Conservation (phyloP, 2,888 invertebrate species). For the Lasioglossum villosulum region DNA sequence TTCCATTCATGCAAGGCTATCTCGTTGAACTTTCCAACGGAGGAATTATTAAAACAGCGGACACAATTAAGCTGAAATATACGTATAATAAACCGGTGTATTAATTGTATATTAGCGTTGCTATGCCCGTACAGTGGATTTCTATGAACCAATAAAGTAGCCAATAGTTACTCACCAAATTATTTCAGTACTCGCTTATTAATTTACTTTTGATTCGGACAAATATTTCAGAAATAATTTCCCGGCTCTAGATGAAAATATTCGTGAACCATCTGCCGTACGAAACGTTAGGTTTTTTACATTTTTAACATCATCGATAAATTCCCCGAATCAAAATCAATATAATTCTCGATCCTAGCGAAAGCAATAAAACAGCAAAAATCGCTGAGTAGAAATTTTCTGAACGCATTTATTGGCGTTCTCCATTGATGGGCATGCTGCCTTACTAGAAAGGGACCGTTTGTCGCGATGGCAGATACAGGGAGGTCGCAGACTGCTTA, state of each 20-base stretch:
- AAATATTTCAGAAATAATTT: background rate
- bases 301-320: background rate
- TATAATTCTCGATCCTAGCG: background rate
- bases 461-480: slow-evolving; percentile 45
- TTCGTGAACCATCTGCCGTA: background rate
- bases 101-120: background rate
- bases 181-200: background rate
- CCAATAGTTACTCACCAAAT: background rate
- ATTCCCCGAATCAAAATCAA: background rate
- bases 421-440: background rate
- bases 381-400: background rate
- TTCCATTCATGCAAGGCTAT: background rate
- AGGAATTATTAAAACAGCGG: background rate
- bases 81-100: background rate
- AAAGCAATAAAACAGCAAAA: background rate
- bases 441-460: slow-evolving; percentile 17
- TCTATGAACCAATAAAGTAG: background rate
- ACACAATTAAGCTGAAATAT: background rate
- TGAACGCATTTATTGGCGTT: background rate
- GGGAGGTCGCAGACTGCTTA: slow-evolving; percentile 39
- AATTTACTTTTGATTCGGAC: background rate
- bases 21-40: background rate
- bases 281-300: background rate
- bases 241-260: background rate
- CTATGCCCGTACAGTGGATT: background rate